A percentile compares a stretch with the other conserved stretches of the same genome.
Conservation (phyloP, 2,113 vertebrate species). For the Scatophagus argus region DNA sequence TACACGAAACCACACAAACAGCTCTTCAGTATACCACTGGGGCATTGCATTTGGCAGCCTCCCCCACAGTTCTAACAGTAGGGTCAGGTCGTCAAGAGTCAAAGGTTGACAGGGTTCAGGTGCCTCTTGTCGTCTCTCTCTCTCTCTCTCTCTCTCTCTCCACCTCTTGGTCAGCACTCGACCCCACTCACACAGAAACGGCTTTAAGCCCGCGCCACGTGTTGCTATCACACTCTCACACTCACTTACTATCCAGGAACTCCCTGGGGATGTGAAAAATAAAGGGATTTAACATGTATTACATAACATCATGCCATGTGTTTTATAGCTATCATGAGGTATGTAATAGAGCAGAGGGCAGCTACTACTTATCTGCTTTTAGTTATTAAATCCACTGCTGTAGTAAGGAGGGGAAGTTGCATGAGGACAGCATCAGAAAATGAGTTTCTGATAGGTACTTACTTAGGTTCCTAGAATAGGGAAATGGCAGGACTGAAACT, state of each 20-base stretch:
- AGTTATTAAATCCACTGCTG: slow-evolving; percentile 27
- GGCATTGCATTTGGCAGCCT: background rate
- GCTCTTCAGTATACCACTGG: background rate
- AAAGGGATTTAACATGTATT: slow-evolving; percentile 48
- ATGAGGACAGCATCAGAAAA: background rate
- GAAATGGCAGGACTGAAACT: slow-evolving; percentile 11
- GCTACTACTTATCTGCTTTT: slow-evolving; percentile 2
- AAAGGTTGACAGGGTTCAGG: background rate
- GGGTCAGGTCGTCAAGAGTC: background rate
- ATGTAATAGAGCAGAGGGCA: slow-evolving; percentile 22
- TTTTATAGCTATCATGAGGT: slow-evolving; percentile 12
- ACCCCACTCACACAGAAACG: background rate
- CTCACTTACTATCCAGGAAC: slow-evolving; percentile 16
- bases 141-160: background rate
- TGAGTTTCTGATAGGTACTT: background rate
- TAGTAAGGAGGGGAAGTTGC: slow-evolving; percentile 9
- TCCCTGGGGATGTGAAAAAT: slow-evolving; percentile 9
- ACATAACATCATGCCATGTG: slow-evolving; percentile 41
- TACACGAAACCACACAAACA: background rate
- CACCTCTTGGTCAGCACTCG: slow-evolving; percentile 8
- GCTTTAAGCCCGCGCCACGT: background rate
- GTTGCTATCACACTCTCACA: slow-evolving; percentile 19
- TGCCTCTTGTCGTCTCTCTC: background rate
- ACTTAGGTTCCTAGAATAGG: background rate
- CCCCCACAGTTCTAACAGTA: background rate